These are phyloP conservation scores for Mesorhabditis sp. DNA, from an alignment of 2,888 invertebrate species.

Conservation along the genomic window DNA sequence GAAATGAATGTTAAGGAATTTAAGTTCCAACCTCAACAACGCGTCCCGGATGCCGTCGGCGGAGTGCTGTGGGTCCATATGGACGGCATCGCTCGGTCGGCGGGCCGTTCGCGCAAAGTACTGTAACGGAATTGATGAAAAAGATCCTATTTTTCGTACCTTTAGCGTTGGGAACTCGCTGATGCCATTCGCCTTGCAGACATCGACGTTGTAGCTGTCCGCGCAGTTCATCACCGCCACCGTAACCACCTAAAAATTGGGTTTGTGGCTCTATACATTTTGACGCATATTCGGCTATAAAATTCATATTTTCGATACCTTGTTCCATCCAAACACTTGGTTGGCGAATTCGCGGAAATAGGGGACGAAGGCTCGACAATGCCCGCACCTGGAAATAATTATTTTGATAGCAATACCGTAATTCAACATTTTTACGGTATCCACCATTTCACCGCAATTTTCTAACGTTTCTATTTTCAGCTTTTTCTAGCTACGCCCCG, in stretches of 20 bases:
- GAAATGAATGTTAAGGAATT: no score
- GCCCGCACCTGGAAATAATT: constrained; percentile 71
- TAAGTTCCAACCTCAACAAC: constrained; percentile 17
- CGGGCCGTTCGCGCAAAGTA: constrained; percentile 51
- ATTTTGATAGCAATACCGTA: background rate
- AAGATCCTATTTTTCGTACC: constrained; percentile 21
- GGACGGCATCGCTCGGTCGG: constrained; percentile 37
- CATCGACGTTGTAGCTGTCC: constrained; percentile 48
- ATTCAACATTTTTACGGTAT: background rate
- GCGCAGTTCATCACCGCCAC: constrained; percentile 55
- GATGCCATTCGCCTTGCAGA: constrained; percentile 52
- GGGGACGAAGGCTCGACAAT: constrained; percentile 85
- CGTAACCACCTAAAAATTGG: constrained; percentile 20
- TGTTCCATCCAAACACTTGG: constrained; percentile 43
- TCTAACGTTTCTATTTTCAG: no score
- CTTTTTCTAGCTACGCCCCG: no score
- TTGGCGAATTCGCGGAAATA: constrained; percentile 75
- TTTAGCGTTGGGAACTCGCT: constrained; percentile 55
- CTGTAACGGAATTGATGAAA: constrained; percentile 24
- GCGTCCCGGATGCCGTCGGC: constrained; percentile 34
- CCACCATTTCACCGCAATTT: no score
- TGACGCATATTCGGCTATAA: background rate
- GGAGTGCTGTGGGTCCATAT: constrained; percentile 35
- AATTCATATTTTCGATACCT: background rate
- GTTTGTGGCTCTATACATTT: background rate